phyloP scores from a whole-genome alignment of 2,113 vertebrate genomes.

The Crotalus helleri region DNA sequence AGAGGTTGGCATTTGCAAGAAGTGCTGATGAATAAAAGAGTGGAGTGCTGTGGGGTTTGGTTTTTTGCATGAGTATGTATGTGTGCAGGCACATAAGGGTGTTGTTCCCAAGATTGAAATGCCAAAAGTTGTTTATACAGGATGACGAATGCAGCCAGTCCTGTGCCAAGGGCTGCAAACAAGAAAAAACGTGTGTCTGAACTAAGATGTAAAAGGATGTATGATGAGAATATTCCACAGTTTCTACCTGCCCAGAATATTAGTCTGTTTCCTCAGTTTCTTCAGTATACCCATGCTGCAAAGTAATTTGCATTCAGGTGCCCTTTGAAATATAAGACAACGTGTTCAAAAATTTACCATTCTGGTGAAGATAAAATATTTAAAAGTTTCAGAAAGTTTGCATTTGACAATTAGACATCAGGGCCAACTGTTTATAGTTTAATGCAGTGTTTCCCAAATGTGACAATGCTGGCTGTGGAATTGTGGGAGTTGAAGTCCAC shows the following conservation, averaged over 20 bases:
- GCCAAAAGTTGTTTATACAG: neutral
- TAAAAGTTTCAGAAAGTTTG: neutral
- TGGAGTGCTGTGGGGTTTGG: neutral
- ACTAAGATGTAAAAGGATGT: neutral
- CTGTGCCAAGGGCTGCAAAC: neutral
- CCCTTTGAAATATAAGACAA: neutral
- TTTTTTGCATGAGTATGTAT: rapidly evolving
- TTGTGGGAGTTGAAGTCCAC: no score
- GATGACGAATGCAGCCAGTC: neutral
- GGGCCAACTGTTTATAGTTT: neutral
- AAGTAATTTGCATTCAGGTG: neutral
- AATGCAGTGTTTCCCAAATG: neutral
- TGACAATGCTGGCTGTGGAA: no score
- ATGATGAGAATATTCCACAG: neutral
- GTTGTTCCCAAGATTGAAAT: neutral
- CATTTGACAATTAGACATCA: neutral
- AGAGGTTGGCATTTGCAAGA: neutral
- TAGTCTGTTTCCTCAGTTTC: neutral
- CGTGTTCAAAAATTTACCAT: neutral
- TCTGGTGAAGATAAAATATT: neutral
- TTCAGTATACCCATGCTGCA: neutral
- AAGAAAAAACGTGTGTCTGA: neutral
- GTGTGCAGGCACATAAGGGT: neutral
- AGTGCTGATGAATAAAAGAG: rapidly evolving
- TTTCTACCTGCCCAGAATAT: neutral